Evolutionary conservation across 2,888 invertebrate genomes (phyloP).

Genomic region (Slavum lentiscoides): DNA sequence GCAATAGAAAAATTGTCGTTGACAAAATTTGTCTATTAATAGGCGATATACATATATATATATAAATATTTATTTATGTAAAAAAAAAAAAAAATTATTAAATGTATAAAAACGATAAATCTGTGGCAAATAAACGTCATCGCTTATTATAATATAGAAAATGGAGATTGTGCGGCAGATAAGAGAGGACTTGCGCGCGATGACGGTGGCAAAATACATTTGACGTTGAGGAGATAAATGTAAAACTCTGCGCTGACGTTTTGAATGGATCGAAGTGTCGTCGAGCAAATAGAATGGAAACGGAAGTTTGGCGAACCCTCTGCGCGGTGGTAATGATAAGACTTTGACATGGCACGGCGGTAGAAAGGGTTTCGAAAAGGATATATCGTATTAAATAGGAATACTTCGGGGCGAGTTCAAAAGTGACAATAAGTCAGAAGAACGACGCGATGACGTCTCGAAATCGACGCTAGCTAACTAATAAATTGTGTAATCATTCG

Average conservation of each 20-base stretch:
- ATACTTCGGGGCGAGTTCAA: conserved; percentile 27
- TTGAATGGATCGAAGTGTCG: conserved; percentile 38
- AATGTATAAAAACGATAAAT: too few species aligned
- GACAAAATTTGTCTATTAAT: too few species aligned
- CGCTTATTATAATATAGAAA: not conserved
- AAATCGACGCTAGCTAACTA: not conserved
- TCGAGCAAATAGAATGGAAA: conserved; percentile 27
- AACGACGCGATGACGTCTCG: not conserved
- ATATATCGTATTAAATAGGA: conserved; percentile 29
- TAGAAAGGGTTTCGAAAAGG: conserved; percentile 19
- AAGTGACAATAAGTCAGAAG: conserved; percentile 40
- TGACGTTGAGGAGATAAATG: conserved; percentile 47
- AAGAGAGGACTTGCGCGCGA: not conserved
- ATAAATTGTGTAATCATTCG: conserved; percentile 15
- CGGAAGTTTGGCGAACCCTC: conserved; percentile 33
- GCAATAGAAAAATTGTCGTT: too few species aligned
- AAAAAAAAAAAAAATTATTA: too few species aligned
- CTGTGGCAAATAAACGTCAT: too few species aligned
- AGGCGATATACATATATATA: too few species aligned
- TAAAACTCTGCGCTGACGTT: conserved; percentile 3
- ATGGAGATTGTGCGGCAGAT: not conserved
- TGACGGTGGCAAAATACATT: not conserved
- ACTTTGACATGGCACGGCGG: not conserved
- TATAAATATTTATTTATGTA: too few species aligned
- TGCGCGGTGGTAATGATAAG: conserved; percentile 25